Percentiles rank a stretch among this genome's conserved stretches.
Conservation (phyloP, 2,113 vertebrate genomes). For the Dromaius novaehollandiae region DNA sequence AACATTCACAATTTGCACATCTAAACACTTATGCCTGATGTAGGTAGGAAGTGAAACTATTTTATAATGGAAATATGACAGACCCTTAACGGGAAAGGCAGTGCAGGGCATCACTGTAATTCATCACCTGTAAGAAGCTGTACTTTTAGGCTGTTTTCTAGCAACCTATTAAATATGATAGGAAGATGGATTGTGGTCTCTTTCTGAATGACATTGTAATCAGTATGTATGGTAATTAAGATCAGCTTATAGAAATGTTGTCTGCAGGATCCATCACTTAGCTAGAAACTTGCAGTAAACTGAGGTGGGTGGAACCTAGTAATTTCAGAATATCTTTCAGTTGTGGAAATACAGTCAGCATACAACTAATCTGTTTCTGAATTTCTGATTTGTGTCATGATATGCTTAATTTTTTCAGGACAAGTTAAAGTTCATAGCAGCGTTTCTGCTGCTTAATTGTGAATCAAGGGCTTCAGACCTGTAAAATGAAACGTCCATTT, state of each 20-base stretch:
- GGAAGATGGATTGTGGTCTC: conserved; percentile 70
- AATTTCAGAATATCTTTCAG: background rate
- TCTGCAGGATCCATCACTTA: conserved; percentile 54
- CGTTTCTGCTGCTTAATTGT: background rate
- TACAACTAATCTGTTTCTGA: background rate
- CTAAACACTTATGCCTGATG: conserved; percentile 1
- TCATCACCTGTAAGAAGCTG: conserved; percentile 62
- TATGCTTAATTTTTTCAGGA: background rate
- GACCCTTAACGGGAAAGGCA: conserved; percentile 63
- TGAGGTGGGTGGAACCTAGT: background rate
- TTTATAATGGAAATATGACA: conserved; percentile 57
- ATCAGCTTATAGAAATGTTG: conserved; percentile 61
- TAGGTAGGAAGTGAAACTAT: background rate
- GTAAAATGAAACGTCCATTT: background rate
- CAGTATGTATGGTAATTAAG: conserved; percentile 65
- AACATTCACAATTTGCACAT: background rate
- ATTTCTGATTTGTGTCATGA: background rate
- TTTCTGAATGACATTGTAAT: conserved; percentile 75
- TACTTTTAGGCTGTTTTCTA: conserved; percentile 67
- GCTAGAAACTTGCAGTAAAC: conserved; percentile 35
- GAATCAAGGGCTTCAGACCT: background rate
- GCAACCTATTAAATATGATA: conserved; percentile 77
- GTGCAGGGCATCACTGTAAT: conserved; percentile 47
- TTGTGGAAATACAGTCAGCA: background rate
- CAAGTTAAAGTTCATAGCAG: background rate